Evolutionary conservation across 2,797 vertebrate species (phyloP).

Genomic region (Semaprochilodus insignis): DNA sequence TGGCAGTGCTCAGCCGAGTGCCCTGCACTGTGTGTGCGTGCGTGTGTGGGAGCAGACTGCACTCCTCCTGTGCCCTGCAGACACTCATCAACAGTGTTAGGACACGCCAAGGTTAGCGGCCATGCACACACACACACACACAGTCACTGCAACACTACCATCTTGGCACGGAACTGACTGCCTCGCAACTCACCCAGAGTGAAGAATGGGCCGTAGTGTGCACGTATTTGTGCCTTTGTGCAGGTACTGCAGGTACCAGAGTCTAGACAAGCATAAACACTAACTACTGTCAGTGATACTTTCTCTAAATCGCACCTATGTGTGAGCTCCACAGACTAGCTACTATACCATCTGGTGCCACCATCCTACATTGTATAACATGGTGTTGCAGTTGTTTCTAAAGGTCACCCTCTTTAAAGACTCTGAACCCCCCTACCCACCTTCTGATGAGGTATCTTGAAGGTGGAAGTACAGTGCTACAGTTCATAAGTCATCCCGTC

Average conservation of each 20-base stretch:
- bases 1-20: slow-evolving; percentile 2
- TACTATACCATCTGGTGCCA: no score
- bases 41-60: slow-evolving; percentile 41
- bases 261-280: neutral
- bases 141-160: slow-evolving; percentile 24
- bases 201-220: slow-evolving; percentile 17
- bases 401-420: no score
- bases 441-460: no score
- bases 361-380: no score
- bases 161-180: slow-evolving; percentile 32
- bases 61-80: slow-evolving; percentile 52
- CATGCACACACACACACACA: slow-evolving; percentile 28
- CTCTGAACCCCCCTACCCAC: no score
- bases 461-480: no score
- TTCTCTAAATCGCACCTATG: no score
- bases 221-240: slow-evolving; percentile 4
- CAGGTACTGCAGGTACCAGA: slow-evolving; percentile 17
- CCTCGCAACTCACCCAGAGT: slow-evolving; percentile 34
- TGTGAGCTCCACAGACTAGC: no score
- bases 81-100: slow-evolving; percentile 59
- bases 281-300: neutral
- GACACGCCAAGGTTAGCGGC: slow-evolving; percentile 57
- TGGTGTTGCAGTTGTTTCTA: no score
- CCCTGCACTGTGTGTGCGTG: slow-evolving; percentile 22
- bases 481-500: no score